Percentiles rank a stretch among this genome's conserved stretches.
Conservation (phyloP, 2,113 vertebrate genomes). For the Cyanoliseus patagonus region DNA sequence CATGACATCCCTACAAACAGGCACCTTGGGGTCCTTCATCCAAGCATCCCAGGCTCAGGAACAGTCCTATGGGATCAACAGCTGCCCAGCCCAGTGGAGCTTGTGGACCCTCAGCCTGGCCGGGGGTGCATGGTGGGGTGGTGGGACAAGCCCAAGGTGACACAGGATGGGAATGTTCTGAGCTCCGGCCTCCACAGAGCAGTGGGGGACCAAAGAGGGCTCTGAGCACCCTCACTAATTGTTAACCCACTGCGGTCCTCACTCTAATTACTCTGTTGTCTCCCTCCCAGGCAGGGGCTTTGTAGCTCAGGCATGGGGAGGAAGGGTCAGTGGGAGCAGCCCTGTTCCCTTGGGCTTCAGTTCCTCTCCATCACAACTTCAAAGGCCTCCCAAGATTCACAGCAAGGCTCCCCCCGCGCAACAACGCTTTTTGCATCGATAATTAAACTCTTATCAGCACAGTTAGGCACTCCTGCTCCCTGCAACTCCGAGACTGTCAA, state of each 20-base stretch:
- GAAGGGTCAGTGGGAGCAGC: constrained; percentile 64
- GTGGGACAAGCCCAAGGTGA: background rate
- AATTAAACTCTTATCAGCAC: constrained; percentile 5
- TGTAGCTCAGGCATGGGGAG: background rate
- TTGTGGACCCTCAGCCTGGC: background rate
- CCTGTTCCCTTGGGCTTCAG: constrained; percentile 55
- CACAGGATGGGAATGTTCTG: accelerated
- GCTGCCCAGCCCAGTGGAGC: background rate
- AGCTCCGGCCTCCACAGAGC: background rate
- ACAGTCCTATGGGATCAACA: accelerated
- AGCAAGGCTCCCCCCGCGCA: constrained; percentile 10
- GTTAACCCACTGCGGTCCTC: constrained; percentile 1
- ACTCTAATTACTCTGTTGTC: background rate
- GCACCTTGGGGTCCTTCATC: background rate
- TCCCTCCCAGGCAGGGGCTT: constrained; percentile 26
- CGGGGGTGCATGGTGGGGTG: accelerated
- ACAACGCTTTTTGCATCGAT: constrained; percentile 32
- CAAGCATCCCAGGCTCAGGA: background rate
- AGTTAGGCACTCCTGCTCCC: background rate
- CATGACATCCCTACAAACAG: background rate
- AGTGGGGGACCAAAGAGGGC: background rate
- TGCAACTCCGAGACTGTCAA: background rate
- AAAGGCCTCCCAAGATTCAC: constrained; percentile 62
- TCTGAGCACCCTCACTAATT: constrained; percentile 6
- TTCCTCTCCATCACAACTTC: constrained; percentile 60